These are phyloP conservation scores for Drosophila triauraria DNA, from an alignment of 1,140 invertebrate species.

Conservation along the genomic window DNA sequence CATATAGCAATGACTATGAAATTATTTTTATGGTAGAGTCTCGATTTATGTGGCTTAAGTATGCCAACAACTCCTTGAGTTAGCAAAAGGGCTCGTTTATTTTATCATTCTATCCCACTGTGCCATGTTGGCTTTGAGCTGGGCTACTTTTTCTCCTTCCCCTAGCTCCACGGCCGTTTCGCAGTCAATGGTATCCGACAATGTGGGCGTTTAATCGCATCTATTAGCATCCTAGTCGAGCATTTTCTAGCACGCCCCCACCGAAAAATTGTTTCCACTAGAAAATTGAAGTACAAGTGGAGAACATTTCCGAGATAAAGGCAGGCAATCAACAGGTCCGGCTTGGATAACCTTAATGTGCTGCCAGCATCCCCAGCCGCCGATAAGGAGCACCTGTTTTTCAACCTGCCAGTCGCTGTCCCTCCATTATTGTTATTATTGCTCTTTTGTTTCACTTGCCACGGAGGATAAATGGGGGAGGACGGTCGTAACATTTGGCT, in stretches of 20 bases:
- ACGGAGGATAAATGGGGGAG: neutral
- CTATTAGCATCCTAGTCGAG: constrained; percentile 68
- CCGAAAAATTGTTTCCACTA: constrained; percentile 27
- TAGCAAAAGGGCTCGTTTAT: too few species aligned
- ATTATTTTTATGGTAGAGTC: too few species aligned
- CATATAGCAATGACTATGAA: too few species aligned
- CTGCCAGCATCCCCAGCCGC: neutral
- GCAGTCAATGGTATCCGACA: constrained; percentile 43
- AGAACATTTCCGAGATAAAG: constrained; percentile 21
- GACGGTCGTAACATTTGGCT: constrained; percentile 20
- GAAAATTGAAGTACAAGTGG: constrained; percentile 40
- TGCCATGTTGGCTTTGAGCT: neutral
- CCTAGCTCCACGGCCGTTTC: neutral
- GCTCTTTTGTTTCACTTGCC: constrained; percentile 31
- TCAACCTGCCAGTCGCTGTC: constrained; percentile 20
- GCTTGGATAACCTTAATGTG: constrained; percentile 24
- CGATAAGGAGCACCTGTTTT: neutral
- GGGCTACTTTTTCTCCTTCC: neutral
- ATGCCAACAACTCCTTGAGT: too few species aligned
- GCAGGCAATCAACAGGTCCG: constrained; percentile 43
- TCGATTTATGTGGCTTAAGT: too few species aligned
- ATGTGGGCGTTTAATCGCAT: constrained; percentile 78
- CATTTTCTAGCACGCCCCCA: constrained; percentile 51
- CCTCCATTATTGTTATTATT: constrained; percentile 43
- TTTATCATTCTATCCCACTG: neutral